Conservation (phyloP, 1,140 invertebrate genomes). For the Stratiolaelaps scimitus region DNA sequence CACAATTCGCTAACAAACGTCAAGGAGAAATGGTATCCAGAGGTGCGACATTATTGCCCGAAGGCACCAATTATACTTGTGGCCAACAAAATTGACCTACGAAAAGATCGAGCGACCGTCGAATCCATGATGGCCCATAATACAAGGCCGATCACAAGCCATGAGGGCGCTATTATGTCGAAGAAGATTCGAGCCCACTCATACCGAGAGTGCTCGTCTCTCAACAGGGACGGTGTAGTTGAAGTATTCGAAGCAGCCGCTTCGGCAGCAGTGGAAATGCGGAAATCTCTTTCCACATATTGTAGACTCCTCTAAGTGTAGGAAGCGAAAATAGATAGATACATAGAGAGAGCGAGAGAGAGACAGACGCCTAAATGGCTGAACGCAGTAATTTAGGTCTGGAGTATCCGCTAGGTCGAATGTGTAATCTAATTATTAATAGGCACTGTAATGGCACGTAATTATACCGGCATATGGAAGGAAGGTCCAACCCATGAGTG, state of each 20-base stretch:
- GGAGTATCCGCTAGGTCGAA: too few species aligned
- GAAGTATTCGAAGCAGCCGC: constrained; percentile 7
- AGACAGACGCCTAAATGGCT: too few species aligned
- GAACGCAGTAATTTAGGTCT: too few species aligned
- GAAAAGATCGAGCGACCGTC: neutral
- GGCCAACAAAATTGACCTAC: constrained; percentile 27
- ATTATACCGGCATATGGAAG: too few species aligned
- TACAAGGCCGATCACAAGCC: constrained; percentile 12
- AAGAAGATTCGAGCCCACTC: constrained; percentile 15
- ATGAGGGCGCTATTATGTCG: constrained; percentile 8
- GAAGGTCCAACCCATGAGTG: too few species aligned
- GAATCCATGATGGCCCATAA: neutral
- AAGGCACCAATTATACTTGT: constrained; percentile 30
- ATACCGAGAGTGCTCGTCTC: constrained; percentile 2
- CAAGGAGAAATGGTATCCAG: constrained; percentile 30
- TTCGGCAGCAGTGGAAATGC: neutral
- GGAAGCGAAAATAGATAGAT: too few species aligned
- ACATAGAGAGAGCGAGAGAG: too few species aligned
- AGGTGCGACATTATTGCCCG: constrained; percentile 30
- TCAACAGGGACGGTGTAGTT: neutral
- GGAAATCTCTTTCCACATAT: neutral
- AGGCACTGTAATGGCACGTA: too few species aligned
- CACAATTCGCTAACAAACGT: neutral
- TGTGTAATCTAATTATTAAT: too few species aligned
- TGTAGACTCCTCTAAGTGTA: too few species aligned